These are phyloP conservation scores for Porites lobata DNA, from an alignment of 92 coral and sea anemone genomes.

Conservation along the genomic window DNA sequence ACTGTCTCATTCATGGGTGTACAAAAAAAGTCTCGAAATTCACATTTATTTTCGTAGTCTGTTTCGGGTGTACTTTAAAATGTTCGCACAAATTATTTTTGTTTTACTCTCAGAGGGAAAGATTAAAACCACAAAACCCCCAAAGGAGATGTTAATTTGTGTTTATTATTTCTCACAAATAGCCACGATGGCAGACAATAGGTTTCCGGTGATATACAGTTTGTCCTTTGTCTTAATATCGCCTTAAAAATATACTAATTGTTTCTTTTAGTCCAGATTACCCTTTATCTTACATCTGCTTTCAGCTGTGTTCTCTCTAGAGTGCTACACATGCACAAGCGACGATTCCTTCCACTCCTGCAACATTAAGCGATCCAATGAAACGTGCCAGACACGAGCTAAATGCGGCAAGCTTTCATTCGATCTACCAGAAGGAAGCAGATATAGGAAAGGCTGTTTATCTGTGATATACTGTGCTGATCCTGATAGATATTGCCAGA, in stretches of 20 bases:
- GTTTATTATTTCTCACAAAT: background rate
- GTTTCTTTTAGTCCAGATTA: background rate
- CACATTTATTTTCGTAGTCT: background rate
- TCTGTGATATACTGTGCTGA: slow-evolving; percentile 67
- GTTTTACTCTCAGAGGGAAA: background rate
- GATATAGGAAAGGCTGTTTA: slow-evolving; percentile 68
- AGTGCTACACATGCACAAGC: slow-evolving; percentile 35
- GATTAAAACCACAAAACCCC: background rate
- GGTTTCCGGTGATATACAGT: background rate
- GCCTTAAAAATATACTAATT: no score
- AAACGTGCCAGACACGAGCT: slow-evolving; percentile 25
- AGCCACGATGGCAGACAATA: no score
- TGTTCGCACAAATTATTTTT: background rate
- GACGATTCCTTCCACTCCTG: slow-evolving; percentile 33
- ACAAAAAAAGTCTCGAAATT: no score
- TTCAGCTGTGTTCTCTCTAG: slow-evolving; percentile 34
- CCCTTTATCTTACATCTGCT: background rate
- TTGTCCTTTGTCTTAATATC: background rate
- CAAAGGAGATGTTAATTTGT: background rate
- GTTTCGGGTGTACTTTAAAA: background rate
- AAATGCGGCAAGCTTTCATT: slow-evolving; percentile 59
- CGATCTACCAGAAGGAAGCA: slow-evolving; percentile 36
- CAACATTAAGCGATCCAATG: slow-evolving; percentile 2
- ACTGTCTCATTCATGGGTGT: no score
- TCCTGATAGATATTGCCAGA: slow-evolving; percentile 52